These are phyloP conservation scores for Rhinichthys osculus DNA, from an alignment of 2,797 vertebrate species.

Conservation along the genomic window DNA sequence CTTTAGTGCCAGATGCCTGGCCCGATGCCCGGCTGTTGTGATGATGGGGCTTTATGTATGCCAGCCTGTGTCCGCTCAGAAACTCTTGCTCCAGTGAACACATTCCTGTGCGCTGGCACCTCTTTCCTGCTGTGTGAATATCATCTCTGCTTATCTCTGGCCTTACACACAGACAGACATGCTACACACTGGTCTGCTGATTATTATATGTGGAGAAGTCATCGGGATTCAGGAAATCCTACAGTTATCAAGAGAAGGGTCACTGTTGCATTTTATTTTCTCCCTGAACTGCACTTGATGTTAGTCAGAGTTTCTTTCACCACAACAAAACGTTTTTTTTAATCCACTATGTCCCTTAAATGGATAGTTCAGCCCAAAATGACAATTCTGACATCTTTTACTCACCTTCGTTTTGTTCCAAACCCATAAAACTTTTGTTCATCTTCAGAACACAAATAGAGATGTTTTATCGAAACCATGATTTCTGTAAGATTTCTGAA, in stretches of 20 bases:
- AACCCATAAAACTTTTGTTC: too few species aligned
- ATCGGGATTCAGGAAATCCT: not conserved
- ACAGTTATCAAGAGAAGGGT: not conserved
- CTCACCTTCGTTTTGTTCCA: not conserved
- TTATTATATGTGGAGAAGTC: not conserved
- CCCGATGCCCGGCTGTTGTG: constrained; percentile 25
- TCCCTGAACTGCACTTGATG: not conserved
- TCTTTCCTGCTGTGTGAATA: constrained; percentile 21
- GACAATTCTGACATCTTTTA: too few species aligned
- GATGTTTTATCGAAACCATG: too few species aligned
- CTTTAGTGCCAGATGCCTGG: constrained; percentile 51
- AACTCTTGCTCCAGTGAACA: constrained; percentile 15
- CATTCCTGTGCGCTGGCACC: constrained; percentile 23
- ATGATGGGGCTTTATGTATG: constrained; percentile 23
- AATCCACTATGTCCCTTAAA: not conserved
- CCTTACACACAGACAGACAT: not conserved
- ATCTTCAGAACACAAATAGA: too few species aligned
- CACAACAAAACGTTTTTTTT: not conserved
- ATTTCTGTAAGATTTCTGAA: too few species aligned
- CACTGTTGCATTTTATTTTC: constrained; percentile 7
- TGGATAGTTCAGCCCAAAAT: not conserved
- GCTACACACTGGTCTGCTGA: not conserved
- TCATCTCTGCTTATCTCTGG: not conserved
- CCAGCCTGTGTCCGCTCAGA: constrained; percentile 17
- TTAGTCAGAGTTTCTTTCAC: not conserved